Conservation (phyloP, 1,140 invertebrate genomes). For the Lysiphlebus fabarum region DNA sequence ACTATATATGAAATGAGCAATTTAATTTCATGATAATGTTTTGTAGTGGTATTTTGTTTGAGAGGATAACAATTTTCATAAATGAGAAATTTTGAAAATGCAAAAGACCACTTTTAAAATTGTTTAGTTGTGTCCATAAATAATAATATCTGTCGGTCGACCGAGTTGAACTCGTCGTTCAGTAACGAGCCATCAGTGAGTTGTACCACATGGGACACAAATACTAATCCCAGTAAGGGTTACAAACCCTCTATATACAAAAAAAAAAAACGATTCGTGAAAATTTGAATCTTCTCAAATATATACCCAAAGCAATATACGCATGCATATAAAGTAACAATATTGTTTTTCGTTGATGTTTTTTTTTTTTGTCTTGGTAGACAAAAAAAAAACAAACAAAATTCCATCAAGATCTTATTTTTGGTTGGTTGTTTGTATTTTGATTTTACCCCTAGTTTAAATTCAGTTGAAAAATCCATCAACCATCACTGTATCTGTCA, state of each 20-base stretch:
- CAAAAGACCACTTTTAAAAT: conserved; percentile 13
- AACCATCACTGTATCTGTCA: background rate
- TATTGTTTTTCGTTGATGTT: too few species aligned
- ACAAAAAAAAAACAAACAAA: background rate
- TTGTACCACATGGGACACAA: conserved; percentile 49
- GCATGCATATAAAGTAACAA: too few species aligned
- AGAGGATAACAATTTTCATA: too few species aligned
- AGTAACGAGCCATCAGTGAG: conserved; percentile 53
- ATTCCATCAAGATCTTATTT: conserved; percentile 4
- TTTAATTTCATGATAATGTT: too few species aligned
- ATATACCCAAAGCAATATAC: background rate
- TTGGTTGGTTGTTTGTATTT: background rate
- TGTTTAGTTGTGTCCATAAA: conserved; percentile 45
- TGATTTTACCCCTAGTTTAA: background rate
- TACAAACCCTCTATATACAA: conserved; percentile 13
- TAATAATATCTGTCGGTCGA: conserved; percentile 53
- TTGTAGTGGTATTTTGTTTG: too few species aligned
- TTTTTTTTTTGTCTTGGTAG: too few species aligned
- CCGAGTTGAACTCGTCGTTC: conserved; percentile 41
- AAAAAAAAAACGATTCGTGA: conserved; percentile 42
- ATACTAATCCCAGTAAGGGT: conserved; percentile 28
- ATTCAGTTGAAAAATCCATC: conserved; percentile 8
- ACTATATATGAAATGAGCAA: too few species aligned
- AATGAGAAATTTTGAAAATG: too few species aligned
- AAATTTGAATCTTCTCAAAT: conserved; percentile 47